Evolutionary conservation across 2,113 vertebrate genomes (phyloP), one percentile per base, ranked within the genome.

Genomic region (Melanotaenia duboulayi): DNA sequence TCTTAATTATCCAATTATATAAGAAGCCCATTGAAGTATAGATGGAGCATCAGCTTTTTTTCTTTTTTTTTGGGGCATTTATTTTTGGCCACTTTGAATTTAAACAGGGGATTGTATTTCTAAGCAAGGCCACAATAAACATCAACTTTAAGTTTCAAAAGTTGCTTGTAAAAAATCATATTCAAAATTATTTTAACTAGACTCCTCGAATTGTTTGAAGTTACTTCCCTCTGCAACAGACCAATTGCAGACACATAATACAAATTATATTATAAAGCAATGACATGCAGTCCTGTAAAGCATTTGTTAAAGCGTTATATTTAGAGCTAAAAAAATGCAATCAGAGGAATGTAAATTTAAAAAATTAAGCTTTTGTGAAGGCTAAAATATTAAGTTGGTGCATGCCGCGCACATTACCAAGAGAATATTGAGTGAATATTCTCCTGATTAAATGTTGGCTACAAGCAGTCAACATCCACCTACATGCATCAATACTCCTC

Each of bases 391-490:
- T 0, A 4, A 22, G 49, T 32, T 20, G 20, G 22, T 32, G 25
- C 42, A 73, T 25, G 19, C 23, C 12, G 50, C 14, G 19, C 7
- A 22, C 13, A 62, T 69, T 35, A 78, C 48, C 24, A 68, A 20
- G 54, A 28, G 40, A 23, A 65, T 72, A 84, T 60, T 11, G 58
- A 80, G 22, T 32, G 2, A n/a, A 66, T 52, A 55, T 75, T 78
- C 68, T 73, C 37, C 71, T 39, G 44, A 78, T 54, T 74, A 66
- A 73, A 62, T 39, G 61, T 48, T 51, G 51, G 32, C 65, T 59
- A 68, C 60, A 74, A 77, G 64, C 60, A 51, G 28, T 78, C 57
- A 60, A 17, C 74, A 60, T 80, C 74, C 70, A 83, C 64, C 74
- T 77, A 46, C 67, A 66, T 39, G 7, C 60, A 55, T 78, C 65